These are phyloP conservation scores for Gymnobelideus leadbeateri DNA, from an alignment of 2,113 vertebrate genomes.

Conservation along the genomic window DNA sequence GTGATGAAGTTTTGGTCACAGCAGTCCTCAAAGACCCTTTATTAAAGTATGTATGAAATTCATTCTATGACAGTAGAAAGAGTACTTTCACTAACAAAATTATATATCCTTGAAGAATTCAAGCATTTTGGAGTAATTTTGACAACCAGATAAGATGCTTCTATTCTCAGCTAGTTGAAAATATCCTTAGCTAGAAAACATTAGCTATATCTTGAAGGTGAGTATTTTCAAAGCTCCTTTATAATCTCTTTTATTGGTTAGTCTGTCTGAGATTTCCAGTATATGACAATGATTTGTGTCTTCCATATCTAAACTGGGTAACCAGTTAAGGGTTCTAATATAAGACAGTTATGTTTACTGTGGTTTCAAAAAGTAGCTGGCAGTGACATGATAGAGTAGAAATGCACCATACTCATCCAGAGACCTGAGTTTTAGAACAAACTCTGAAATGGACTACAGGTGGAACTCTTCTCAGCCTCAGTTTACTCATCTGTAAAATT, in stretches of 20 bases:
- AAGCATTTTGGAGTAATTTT: conserved; percentile 26
- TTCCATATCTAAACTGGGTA: background rate
- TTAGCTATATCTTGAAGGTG: background rate
- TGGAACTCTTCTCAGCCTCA: background rate
- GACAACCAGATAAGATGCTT: background rate
- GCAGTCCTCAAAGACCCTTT: background rate
- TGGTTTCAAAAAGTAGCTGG: conserved; percentile 51
- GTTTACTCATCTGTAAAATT: too few species aligned
- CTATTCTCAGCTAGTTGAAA: background rate
- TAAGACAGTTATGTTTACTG: conserved; percentile 20
- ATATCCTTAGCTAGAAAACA: background rate
- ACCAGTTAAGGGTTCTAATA: conserved; percentile 40
- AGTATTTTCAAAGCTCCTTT: background rate
- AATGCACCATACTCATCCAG: background rate
- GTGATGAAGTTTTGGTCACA: background rate
- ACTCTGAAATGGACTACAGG: background rate
- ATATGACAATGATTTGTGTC: background rate
- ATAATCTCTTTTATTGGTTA: background rate
- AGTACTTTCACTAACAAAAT: background rate
- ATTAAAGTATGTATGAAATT: background rate
- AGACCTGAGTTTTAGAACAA: background rate
- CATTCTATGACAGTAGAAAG: background rate
- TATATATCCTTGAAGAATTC: background rate
- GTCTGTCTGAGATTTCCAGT: background rate
- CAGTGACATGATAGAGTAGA: background rate